phyloP scores from a whole-genome alignment of 2,113 vertebrate species.

The Vidua chalybeata region DNA sequence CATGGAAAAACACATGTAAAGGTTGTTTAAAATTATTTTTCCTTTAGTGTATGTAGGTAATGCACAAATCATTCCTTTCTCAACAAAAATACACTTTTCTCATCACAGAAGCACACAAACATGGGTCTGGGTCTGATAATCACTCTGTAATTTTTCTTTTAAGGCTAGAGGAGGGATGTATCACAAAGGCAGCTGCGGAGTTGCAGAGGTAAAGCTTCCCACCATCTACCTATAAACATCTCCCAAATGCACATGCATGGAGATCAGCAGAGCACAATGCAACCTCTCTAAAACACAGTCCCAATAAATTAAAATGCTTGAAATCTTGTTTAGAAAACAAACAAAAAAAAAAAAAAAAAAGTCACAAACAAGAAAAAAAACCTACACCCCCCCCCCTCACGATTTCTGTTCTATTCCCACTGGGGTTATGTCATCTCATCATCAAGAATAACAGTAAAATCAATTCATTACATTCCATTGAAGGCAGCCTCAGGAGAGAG shows the following conservation, averaged over 20 bases:
- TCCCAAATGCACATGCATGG: neutral
- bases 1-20: neutral
- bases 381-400: neutral
- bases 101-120: neutral
- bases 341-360: neutral
- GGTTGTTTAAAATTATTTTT: neutral
- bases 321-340: neutral
- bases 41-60: neutral
- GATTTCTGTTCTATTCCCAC: neutral
- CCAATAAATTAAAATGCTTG: neutral
- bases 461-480: constrained; percentile 42
- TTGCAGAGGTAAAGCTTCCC: neutral
- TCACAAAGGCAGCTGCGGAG: neutral
- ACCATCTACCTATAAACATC: neutral
- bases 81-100: neutral
- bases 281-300: neutral
- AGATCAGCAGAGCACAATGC: neutral
- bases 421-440: neutral
- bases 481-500: constrained; percentile 41
- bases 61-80: neutral
- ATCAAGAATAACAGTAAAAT: constrained; percentile 56
- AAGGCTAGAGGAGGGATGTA: neutral
- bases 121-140: neutral
- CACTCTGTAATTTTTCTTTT: neutral
- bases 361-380: too few species aligned